Evolutionary conservation across 2,797 vertebrate species (phyloP).

Genomic region (Choloepus didactylus): DNA sequence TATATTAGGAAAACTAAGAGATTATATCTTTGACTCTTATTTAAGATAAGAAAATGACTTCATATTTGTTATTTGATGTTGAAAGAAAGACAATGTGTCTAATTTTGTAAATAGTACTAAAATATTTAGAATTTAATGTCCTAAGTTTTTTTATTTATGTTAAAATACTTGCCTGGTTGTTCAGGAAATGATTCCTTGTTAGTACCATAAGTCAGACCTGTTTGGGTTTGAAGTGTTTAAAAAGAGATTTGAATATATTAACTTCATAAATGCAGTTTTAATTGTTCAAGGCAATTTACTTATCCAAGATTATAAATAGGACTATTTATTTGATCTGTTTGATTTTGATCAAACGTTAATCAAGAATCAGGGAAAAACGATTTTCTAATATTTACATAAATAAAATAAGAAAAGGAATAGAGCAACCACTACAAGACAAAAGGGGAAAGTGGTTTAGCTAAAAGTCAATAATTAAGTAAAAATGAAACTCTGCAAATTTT

Average conservation of each 20-base stretch:
- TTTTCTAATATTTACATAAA: neutral
- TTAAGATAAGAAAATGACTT: neutral
- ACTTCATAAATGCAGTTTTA: neutral
- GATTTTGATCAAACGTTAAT: constrained; percentile 48
- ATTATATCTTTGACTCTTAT: neutral
- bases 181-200: neutral
- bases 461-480: neutral
- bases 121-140: neutral
- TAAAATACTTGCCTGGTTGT: neutral
- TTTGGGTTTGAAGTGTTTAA: constrained; percentile 36
- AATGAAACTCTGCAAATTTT: neutral
- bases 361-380: neutral
- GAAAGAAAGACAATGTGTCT: neutral
- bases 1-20: neutral
- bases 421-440: neutral
- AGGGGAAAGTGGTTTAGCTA: neutral
- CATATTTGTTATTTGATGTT: neutral
- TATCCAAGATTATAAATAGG: constrained; percentile 11
- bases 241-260: constrained; percentile 42
- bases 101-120: neutral
- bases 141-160: neutral
- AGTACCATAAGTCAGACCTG: neutral
- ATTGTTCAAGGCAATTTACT: neutral
- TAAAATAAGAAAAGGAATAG: neutral
- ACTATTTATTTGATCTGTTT: constrained; percentile 7